These are phyloP conservation scores for Stictocephala bisonia DNA, from an alignment of 2,888 invertebrate genomes.

Conservation along the genomic window DNA sequence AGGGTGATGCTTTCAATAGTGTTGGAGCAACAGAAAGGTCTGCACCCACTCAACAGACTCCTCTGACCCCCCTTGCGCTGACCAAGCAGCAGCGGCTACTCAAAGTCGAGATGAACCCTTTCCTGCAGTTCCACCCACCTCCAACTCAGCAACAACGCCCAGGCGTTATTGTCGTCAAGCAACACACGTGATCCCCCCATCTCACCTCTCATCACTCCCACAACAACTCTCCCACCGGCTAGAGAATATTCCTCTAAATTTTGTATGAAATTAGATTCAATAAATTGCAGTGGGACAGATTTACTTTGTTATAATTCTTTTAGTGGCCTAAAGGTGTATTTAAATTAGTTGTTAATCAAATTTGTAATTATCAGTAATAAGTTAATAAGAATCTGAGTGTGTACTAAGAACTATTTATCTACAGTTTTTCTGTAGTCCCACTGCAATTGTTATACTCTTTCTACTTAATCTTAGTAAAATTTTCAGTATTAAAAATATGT, in stretches of 20 bases:
- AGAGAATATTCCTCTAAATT: too few species aligned
- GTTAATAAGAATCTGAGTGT: too few species aligned
- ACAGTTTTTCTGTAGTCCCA: slow-evolving; percentile 8
- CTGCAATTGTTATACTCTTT: slow-evolving; percentile 23
- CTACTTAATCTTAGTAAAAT: slow-evolving; percentile 40
- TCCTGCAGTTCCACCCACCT: slow-evolving; percentile 69
- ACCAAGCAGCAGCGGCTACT: slow-evolving; percentile 65
- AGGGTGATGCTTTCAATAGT: slow-evolving; percentile 93
- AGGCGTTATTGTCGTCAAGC: slow-evolving; percentile 91
- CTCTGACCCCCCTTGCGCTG: slow-evolving; percentile 70
- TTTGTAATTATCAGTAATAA: slow-evolving; percentile 15
- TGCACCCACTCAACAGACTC: slow-evolving; percentile 59
- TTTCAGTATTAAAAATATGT: slow-evolving; percentile 34
- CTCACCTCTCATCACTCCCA: slow-evolving; percentile 10
- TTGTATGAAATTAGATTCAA: too few species aligned
- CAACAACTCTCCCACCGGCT: slow-evolving; percentile 29
- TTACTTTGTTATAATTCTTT: too few species aligned
- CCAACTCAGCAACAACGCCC: slow-evolving; percentile 79
- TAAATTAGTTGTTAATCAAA: slow-evolving; percentile 16
- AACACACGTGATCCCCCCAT: slow-evolving; percentile 63
- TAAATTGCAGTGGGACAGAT: too few species aligned
- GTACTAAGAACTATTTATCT: too few species aligned
- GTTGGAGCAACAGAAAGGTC: slow-evolving; percentile 70
- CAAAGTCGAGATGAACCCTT: slow-evolving; percentile 68
- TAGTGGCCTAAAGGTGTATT: slow-evolving; percentile 43